Conservation (phyloP, 1,140 invertebrate species). For the Aphelinus atriplicis region DNA sequence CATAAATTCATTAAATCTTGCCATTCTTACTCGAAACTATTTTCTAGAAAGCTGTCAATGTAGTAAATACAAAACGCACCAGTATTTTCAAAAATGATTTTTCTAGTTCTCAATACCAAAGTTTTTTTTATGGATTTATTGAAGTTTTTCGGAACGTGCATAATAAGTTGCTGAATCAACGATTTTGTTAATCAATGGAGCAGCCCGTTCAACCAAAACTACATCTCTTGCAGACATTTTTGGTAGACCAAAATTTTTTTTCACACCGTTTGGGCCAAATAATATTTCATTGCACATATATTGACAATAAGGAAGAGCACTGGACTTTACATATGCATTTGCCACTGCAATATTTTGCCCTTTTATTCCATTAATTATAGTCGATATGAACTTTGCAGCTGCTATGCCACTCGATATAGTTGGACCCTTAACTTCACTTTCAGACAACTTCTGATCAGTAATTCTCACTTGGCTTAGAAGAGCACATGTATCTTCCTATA, state of each 20-base stretch:
- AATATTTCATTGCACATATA: slow-evolving; percentile 53
- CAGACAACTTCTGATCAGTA: slow-evolving; percentile 41
- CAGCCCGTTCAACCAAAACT: slow-evolving; percentile 45
- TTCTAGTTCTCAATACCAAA: no score
- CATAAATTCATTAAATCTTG: no score
- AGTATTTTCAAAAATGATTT: no score
- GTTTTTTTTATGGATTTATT: not conserved
- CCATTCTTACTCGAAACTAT: no score
- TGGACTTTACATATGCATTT: slow-evolving; percentile 54
- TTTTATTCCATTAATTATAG: slow-evolving; percentile 46
- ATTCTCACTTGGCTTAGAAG: slow-evolving; percentile 47
- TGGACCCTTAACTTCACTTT: slow-evolving; percentile 37
- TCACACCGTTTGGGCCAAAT: slow-evolving; percentile 51
- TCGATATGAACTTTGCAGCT: slow-evolving; percentile 53
- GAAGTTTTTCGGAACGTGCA: slow-evolving; percentile 23
- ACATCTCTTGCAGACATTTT: slow-evolving; percentile 51
- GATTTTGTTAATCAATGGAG: slow-evolving; percentile 52
- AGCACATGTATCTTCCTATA: slow-evolving; percentile 47
- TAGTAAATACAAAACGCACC: no score
- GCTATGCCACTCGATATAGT: slow-evolving; percentile 48
- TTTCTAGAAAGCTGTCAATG: no score
- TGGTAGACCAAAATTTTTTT: slow-evolving; percentile 51
- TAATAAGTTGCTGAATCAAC: slow-evolving; percentile 40
- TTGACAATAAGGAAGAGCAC: slow-evolving; percentile 52
- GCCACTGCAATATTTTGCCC: slow-evolving; percentile 43